Evolutionary conservation across 2,797 vertebrate genomes (phyloP).

Genomic region (Paedocypris micromegethes): DNA sequence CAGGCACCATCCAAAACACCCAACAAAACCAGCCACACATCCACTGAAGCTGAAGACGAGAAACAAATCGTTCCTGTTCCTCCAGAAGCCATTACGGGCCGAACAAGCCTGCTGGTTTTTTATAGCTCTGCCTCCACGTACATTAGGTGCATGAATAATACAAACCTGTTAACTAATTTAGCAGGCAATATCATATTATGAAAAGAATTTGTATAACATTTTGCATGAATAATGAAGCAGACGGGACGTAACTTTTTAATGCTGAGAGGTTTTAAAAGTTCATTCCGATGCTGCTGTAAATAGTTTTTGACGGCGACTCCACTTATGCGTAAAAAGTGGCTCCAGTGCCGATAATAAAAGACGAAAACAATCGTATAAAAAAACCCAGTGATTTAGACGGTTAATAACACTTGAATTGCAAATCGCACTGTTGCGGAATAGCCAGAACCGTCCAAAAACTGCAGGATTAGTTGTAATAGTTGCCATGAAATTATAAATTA

Average conservation of each 20-base stretch:
- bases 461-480: too few relatives aligned
- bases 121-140: constrained; percentile 16
- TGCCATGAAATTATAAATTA: too few relatives aligned
- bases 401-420: too few relatives aligned
- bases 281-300: background rate
- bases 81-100: constrained; percentile 18
- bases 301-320: background rate
- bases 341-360: background rate
- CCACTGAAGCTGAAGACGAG: too few relatives aligned
- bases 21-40: constrained; percentile 2
- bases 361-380: background rate
- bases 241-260: constrained; percentile 15
- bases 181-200: constrained; percentile 17
- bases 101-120: constrained; percentile 10
- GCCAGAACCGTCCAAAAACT: too few relatives aligned
- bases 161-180: constrained; percentile 29
- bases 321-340: background rate
- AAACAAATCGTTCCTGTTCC: constrained; percentile 3
- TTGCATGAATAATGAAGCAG: constrained; percentile 21
- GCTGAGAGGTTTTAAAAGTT: constrained; percentile 7
- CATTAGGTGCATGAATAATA: constrained; percentile 25
- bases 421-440: too few relatives aligned
- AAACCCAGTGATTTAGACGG: background rate
- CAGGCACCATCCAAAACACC: constrained; percentile 30
- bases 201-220: constrained; percentile 26